Conservation (phyloP, 1,140 invertebrate genomes). For the Copidosoma floridanum region DNA sequence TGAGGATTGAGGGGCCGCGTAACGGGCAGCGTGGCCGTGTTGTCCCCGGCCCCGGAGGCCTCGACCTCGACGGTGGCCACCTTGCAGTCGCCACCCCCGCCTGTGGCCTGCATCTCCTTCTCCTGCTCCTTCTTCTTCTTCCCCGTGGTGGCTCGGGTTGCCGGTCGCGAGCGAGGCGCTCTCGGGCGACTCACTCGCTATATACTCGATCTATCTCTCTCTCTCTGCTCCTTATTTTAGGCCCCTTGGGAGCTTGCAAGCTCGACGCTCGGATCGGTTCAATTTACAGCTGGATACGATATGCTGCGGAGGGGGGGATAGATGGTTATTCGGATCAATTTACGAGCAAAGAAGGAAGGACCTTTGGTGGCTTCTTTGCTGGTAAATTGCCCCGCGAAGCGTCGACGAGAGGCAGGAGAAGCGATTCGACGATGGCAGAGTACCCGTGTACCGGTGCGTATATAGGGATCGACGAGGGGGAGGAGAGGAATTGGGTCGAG, state of each 20-base stretch:
- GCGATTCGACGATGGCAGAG: too few relatives aligned
- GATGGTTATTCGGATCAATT: slow-evolving; percentile 10
- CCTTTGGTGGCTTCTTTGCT: too few relatives aligned
- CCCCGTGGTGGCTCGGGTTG: neutral
- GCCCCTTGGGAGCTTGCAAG: too few relatives aligned
- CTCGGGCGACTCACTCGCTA: neutral
- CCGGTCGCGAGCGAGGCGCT: neutral
- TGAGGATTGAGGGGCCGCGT: slow-evolving; percentile 65
- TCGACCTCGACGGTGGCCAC: slow-evolving; percentile 81
- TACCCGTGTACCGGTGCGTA: neutral
- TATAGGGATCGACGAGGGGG: neutral
- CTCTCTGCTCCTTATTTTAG: too few relatives aligned
- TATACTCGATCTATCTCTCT: too few relatives aligned
- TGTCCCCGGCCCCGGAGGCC: slow-evolving; percentile 64
- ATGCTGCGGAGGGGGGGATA: slow-evolving; percentile 10
- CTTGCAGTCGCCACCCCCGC: slow-evolving; percentile 68
- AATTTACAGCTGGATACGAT: neutral
- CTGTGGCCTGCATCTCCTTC: slow-evolving; percentile 61
- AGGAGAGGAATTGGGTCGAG: slow-evolving; percentile 10
- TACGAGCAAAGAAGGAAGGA: too few relatives aligned
- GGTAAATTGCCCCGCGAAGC: too few relatives aligned
- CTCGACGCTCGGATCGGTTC: too few relatives aligned
- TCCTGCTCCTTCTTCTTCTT: slow-evolving; percentile 24
- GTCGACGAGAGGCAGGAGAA: too few relatives aligned
- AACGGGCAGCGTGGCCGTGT: slow-evolving; percentile 81